Base-by-base conservation (phyloP, 2,888 invertebrate genomes). In the Bombylius discolor region DNA sequence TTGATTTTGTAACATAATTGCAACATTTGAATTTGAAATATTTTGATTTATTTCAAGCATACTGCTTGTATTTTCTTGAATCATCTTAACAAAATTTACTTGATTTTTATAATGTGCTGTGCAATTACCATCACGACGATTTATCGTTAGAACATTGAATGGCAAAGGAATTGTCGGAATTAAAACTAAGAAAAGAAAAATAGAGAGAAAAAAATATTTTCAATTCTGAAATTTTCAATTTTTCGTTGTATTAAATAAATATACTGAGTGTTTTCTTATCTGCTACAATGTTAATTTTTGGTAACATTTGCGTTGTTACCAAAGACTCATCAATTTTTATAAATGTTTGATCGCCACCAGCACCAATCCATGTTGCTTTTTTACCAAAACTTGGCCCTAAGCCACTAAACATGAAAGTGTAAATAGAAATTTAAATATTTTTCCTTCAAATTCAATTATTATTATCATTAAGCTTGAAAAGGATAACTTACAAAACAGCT, bases 341-440 rank as follows among this genome's bases (percentile, higher is more conserved):
- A 69, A 90, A 94, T 3, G 97, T 98, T 74, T 93, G 91, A 76
- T 98, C 97, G 0, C 93, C 95, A n/a, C 91, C 89, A 5, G 96
- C 95, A 1, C 90, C 88, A 14, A 97, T 82, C 93, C 94, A 95
- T 0, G 91, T 90, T 0, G 93, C 97, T 65, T 89, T 81, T 62
- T 92, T 83, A 0, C 94, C 89, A 75, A 86, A 84, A 56, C 85
- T 83, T 0, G 90, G 85, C 0, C 97, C 97, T 45, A 83, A 77
- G 47, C 80, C 76, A 60, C 82, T 77, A 3, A 47, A 51, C 39
- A 46, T 23, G 5, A 45, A 23, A 49, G 23, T 56, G n/a, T 45
- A 48, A 53, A 42, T 52, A 36, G 53, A 51, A 47, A 49, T 49
- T 44, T 51, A 36, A 45, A 52, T 23, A 23, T 2, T 23, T 32